A percentile compares a stretch with the other conserved stretches of the same genome.
These are phyloP conservation scores for Ctenopoma multispine DNA, from an alignment of 2,797 vertebrate genomes.

Conservation along the genomic window DNA sequence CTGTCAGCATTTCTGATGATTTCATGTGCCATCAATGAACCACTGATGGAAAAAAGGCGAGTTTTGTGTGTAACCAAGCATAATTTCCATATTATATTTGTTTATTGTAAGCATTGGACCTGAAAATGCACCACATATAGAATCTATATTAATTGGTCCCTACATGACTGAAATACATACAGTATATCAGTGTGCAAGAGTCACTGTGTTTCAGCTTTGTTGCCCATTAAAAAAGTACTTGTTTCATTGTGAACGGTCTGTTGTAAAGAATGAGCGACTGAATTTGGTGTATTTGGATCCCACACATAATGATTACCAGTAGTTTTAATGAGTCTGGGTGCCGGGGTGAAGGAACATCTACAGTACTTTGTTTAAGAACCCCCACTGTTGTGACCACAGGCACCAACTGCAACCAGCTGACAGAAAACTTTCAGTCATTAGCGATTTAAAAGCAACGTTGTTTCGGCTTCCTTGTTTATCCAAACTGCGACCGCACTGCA, in stretches of 20 bases:
- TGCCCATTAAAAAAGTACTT: constrained; percentile 9
- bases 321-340: constrained; percentile 64
- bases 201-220: constrained; percentile 28
- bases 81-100: constrained; percentile 17
- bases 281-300: constrained; percentile 25
- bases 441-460: constrained; percentile 56
- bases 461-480: constrained; percentile 47
- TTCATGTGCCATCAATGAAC: constrained; percentile 24
- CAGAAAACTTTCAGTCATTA: constrained; percentile 55
- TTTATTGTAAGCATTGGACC: constrained; percentile 7
- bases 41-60: constrained; percentile 21
- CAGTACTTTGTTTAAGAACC: constrained; percentile 46
- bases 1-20: constrained; percentile 30
- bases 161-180: constrained; percentile 27
- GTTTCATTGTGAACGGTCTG: constrained; percentile 28
- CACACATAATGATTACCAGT: constrained; percentile 48
- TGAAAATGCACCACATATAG: constrained; percentile 29
- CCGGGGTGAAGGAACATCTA: constrained; percentile 45
- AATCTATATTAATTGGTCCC: constrained; percentile 14
- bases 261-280: constrained; percentile 23
- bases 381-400: constrained; percentile 45
- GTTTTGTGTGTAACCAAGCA: constrained; percentile 12
- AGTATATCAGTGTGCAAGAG: constrained; percentile 33
- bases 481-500: constrained; percentile 30
- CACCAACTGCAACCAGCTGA: constrained; percentile 53